Conservation (phyloP, 2,797 vertebrate species). For the Eutrigla gurnardus region DNA sequence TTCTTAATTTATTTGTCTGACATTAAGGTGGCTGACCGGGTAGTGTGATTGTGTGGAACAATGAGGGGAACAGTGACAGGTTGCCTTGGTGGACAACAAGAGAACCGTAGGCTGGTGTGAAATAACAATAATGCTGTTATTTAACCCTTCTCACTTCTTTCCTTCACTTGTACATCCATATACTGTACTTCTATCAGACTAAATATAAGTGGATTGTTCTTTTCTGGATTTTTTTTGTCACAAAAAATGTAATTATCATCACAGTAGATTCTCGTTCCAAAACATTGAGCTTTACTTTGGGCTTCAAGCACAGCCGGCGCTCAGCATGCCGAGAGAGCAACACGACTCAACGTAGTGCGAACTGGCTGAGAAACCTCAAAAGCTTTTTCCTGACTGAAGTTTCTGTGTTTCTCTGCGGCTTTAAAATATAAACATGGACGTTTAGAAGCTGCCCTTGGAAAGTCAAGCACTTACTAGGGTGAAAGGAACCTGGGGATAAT, state of each 20-base stretch:
- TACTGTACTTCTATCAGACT: constrained; percentile 40
- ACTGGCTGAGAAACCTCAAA: constrained; percentile 7
- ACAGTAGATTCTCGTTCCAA: background rate
- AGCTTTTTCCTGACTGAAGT: constrained; percentile 5
- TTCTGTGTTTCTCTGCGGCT: background rate
- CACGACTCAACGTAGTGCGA: background rate
- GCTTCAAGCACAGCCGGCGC: constrained; percentile 10
- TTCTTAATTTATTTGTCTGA: constrained; percentile 34
- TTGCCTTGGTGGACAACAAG: constrained; percentile 61
- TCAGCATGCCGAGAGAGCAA: constrained; percentile 17
- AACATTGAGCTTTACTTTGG: constrained; percentile 10
- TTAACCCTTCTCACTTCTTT: constrained; percentile 64
- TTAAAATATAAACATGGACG: constrained; percentile 21
- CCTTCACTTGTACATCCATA: constrained; percentile 43
- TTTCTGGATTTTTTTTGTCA: constrained; percentile 32
- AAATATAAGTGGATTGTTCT: constrained; percentile 30
- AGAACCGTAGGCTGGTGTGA: constrained; percentile 74
- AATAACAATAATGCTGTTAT: constrained; percentile 66
- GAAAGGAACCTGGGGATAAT: constrained; percentile 38
- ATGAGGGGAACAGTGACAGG: constrained; percentile 56
- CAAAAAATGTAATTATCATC: constrained; percentile 42
- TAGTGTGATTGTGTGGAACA: constrained; percentile 50
- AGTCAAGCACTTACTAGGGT: constrained; percentile 13
- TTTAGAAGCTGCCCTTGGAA: constrained; percentile 8
- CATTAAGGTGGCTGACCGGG: constrained; percentile 46